Percentiles rank a stretch among this genome's conserved stretches.
phyloP scores from a whole-genome alignment of 2,888 invertebrate genomes.

The Steinernema carpocapsae region DNA sequence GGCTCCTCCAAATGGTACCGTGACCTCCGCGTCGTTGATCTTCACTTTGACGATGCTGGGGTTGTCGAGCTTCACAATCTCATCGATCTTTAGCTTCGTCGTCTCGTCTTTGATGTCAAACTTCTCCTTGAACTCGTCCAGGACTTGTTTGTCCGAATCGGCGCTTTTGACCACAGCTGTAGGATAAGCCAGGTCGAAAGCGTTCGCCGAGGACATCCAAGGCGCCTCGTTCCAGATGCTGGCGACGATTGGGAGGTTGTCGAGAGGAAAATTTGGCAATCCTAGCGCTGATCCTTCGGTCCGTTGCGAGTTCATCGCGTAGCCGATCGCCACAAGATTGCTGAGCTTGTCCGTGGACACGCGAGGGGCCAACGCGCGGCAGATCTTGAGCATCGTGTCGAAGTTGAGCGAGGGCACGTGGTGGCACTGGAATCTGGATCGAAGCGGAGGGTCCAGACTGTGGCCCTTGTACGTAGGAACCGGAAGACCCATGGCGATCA shows the following conservation, averaged over 20 bases:
- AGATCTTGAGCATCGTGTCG: constrained; percentile 66
- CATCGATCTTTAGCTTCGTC: neutral
- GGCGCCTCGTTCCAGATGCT: constrained; percentile 70
- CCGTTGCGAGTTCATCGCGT: constrained; percentile 75
- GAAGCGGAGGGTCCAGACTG: constrained; percentile 86
- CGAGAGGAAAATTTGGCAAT: constrained; percentile 88
- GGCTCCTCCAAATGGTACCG: constrained; percentile 6
- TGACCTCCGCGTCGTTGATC: constrained; percentile 6
- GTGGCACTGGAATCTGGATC: constrained; percentile 91
- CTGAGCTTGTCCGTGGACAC: constrained; percentile 75
- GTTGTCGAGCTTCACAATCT: constrained; percentile 6
- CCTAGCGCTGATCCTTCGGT: constrained; percentile 78
- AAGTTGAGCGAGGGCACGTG: constrained; percentile 77
- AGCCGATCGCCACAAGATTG: constrained; percentile 79
- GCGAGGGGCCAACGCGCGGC: constrained; percentile 72
- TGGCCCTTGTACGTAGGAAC: constrained; percentile 87
- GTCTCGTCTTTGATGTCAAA: constrained; percentile 46
- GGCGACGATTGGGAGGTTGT: constrained; percentile 43
- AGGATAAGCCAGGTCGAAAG: constrained; percentile 83
- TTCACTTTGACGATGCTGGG: neutral
- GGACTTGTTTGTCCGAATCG: constrained; percentile 79
- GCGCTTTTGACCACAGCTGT: constrained; percentile 78
- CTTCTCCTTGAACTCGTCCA: constrained; percentile 71
- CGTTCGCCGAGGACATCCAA: constrained; percentile 76
- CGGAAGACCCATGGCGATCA: constrained; percentile 88